phyloP scores from a whole-genome alignment of 2,797 vertebrate genomes.

The Sylvilagus floridanus region DNA sequence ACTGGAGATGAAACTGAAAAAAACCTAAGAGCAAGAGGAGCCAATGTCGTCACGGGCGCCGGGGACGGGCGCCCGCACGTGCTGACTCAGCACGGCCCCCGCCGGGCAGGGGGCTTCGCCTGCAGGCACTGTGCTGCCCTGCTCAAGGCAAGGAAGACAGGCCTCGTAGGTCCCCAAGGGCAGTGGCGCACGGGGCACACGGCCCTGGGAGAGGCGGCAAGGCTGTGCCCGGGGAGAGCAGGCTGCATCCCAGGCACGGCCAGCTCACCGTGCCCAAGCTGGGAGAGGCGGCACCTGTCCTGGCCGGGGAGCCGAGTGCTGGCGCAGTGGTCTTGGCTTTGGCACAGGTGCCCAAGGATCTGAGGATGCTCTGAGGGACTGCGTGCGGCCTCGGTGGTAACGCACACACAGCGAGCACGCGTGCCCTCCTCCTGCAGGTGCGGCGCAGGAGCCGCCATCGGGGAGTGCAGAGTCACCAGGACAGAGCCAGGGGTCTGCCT shows the following conservation, averaged over 20 bases:
- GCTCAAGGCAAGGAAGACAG: background rate
- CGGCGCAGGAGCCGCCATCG: background rate
- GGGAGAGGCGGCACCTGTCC: background rate
- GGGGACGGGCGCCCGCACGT: background rate
- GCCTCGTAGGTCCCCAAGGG: background rate
- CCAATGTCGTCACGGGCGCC: background rate
- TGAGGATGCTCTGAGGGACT: background rate
- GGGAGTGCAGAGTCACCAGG: background rate
- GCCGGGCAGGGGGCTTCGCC: background rate
- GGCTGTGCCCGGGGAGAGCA: background rate
- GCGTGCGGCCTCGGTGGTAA: too few relatives aligned
- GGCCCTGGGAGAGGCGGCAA: background rate
- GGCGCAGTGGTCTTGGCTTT: background rate
- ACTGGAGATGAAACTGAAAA: background rate
- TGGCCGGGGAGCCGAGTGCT: background rate
- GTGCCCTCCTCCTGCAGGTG: too few relatives aligned
- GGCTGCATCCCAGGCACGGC: background rate
- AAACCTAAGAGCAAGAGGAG: background rate
- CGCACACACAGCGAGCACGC: too few relatives aligned
- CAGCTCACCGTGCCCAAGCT: background rate
- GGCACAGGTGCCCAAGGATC: background rate
- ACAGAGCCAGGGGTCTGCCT: fast-evolving
- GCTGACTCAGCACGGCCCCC: background rate
- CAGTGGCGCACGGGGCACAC: background rate
- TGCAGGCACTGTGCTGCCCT: background rate